phyloP scores from a whole-genome alignment of 2,113 vertebrate species.

The Semicossyphus pulcher region DNA sequence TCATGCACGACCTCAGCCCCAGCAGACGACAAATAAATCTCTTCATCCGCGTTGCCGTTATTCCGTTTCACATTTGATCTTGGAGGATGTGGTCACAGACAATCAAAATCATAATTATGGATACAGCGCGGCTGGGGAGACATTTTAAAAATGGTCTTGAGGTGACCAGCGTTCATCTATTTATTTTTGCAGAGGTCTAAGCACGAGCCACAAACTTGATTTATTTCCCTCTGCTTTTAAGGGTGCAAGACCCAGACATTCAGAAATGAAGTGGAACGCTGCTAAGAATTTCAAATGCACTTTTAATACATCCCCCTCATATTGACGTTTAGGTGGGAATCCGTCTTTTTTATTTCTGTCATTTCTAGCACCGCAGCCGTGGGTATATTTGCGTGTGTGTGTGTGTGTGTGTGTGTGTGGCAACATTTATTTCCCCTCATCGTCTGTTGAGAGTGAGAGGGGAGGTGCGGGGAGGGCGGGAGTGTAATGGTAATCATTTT shows the following conservation, averaged over 20 bases:
- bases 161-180: constrained; percentile 84
- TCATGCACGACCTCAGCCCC: constrained; percentile 65
- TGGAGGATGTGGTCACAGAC: constrained; percentile 74
- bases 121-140: constrained; percentile 73
- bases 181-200: constrained; percentile 83
- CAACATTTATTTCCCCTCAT: constrained; percentile 82
- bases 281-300: constrained; percentile 87
- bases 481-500: constrained; percentile 83
- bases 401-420: constrained; percentile 50
- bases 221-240: constrained; percentile 84
- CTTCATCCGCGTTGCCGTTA: constrained; percentile 61
- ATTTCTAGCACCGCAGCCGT: constrained; percentile 69
- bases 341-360: constrained; percentile 85
- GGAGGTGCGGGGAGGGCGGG: constrained; percentile 66
- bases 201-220: constrained; percentile 81
- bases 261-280: constrained; percentile 82
- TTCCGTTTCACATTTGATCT: constrained; percentile 77
- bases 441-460: constrained; percentile 75
- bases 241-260: constrained; percentile 83
- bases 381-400: constrained; percentile 61
- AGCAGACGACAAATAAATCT: constrained; percentile 72
- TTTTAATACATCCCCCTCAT: constrained; percentile 85
- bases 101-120: constrained; percentile 83
- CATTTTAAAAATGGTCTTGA: constrained; percentile 80
- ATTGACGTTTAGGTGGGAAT: constrained; percentile 86